Evolutionary conservation across 2,888 invertebrate genomes (phyloP).

Genomic region (Enoplolaimus lenunculus): DNA sequence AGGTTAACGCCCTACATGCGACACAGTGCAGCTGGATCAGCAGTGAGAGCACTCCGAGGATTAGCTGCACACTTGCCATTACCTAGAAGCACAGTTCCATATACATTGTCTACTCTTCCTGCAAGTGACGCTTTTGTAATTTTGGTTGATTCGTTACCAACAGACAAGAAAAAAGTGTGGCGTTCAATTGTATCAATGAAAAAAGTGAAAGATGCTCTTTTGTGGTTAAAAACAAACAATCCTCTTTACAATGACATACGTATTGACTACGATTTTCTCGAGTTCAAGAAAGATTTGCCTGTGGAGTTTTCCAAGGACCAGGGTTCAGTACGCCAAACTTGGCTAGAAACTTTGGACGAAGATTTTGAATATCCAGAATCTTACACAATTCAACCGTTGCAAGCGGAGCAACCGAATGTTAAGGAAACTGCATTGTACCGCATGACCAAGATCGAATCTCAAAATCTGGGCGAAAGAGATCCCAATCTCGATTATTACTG

Average conservation of each 20-base stretch:
- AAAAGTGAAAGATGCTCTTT: not conserved
- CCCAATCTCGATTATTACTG: too few relatives aligned
- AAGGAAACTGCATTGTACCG: not conserved
- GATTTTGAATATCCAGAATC: too few relatives aligned
- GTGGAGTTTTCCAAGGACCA: not conserved
- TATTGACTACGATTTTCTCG: not conserved
- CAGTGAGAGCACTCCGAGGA: not conserved
- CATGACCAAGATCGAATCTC: too few relatives aligned
- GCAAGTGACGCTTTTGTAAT: not conserved
- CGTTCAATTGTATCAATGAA: not conserved
- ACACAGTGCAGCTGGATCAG: not conserved
- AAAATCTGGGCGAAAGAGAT: too few relatives aligned
- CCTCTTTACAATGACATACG: not conserved
- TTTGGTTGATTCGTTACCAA: slow-evolving; percentile 7
- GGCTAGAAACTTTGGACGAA: not conserved
- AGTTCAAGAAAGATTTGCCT: not conserved
- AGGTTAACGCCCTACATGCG: not conserved
- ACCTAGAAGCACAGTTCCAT: not conserved
- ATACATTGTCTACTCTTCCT: not conserved
- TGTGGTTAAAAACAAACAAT: not conserved
- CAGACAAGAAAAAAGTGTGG: not conserved
- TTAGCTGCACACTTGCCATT: not conserved
- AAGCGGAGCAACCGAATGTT: not conserved
- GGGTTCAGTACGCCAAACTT: not conserved
- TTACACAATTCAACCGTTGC: not conserved